These are phyloP conservation scores for Zingel zingel DNA, from an alignment of 2,113 vertebrate species.

Conservation along the genomic window DNA sequence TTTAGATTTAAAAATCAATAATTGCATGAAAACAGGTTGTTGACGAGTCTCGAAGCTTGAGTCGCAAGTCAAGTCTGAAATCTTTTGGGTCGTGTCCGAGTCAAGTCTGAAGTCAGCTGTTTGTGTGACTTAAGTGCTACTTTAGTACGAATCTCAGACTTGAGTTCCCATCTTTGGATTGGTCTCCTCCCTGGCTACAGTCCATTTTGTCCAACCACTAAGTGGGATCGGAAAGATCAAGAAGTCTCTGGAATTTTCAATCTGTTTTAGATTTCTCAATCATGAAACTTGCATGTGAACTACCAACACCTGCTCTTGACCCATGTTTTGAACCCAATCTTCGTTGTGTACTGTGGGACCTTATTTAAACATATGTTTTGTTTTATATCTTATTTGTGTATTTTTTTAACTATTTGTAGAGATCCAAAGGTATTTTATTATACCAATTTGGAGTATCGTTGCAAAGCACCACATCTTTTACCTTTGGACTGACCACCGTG, in stretches of 20 bases:
- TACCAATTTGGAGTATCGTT: not conserved
- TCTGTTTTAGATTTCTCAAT: not conserved
- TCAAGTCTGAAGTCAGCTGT: no score
- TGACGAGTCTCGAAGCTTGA: no score
- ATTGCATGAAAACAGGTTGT: no score
- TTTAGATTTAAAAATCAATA: no score
- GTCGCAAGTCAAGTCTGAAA: no score
- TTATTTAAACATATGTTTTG: not conserved
- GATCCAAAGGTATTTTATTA: not conserved
- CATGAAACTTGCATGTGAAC: not conserved
- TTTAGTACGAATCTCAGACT: no score
- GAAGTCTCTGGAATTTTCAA: not conserved
- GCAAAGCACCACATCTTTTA: not conserved
- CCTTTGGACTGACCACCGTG: conserved; percentile 16
- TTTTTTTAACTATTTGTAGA: not conserved
- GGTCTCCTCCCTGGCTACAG: no score
- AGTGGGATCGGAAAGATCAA: not conserved
- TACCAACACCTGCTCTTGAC: not conserved
- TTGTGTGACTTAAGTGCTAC: no score
- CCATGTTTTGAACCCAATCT: not conserved
- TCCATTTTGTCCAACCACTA: not conserved
- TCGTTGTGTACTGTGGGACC: not conserved
- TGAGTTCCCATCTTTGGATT: no score
- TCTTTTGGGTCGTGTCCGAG: no score
- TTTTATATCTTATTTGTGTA: not conserved